A percentile compares a stretch with the other conserved stretches of the same genome.
Conservation (phyloP, 2,888 invertebrate species). For the Rotaria sp. region DNA sequence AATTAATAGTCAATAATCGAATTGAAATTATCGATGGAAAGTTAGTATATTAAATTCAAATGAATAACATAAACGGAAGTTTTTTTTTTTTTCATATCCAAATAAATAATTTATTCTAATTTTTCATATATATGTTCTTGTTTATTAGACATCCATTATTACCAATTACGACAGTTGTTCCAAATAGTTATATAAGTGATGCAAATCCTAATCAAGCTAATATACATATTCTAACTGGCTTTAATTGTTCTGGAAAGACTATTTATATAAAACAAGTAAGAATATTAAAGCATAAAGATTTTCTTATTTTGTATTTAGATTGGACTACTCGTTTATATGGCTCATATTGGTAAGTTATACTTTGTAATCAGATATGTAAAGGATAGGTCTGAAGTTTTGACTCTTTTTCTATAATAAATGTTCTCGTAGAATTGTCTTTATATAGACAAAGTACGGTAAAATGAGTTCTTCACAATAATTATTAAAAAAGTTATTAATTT, state of each 20-base stretch:
- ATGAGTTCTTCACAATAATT: too few relatives aligned
- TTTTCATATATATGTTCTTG: too few relatives aligned
- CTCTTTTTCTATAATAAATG: too few relatives aligned
- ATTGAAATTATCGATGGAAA: constrained; percentile 64
- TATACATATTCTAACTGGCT: constrained; percentile 23
- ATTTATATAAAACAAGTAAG: constrained; percentile 21
- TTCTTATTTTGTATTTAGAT: background rate
- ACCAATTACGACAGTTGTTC: background rate
- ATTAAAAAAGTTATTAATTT: too few relatives aligned
- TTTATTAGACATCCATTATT: constrained; percentile 28
- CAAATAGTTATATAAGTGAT: constrained; percentile 12
- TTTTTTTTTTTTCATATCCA: too few relatives aligned
- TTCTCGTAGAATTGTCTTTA: too few relatives aligned
- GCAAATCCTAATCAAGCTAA: background rate
- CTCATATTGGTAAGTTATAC: background rate
- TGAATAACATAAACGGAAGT: too few relatives aligned
- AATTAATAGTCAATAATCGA: constrained; percentile 59
- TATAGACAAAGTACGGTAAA: too few relatives aligned
- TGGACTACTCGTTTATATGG: constrained; percentile 1
- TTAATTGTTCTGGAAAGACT: background rate
- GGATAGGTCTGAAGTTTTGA: too few relatives aligned
- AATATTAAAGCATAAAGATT: background rate
- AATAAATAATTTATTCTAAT: too few relatives aligned
- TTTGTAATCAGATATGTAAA: too few relatives aligned
- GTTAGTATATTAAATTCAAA: constrained; percentile 43